These are phyloP conservation scores for Hypsibius dujardini DNA, from an alignment of 1,140 invertebrate genomes.

Conservation along the genomic window DNA sequence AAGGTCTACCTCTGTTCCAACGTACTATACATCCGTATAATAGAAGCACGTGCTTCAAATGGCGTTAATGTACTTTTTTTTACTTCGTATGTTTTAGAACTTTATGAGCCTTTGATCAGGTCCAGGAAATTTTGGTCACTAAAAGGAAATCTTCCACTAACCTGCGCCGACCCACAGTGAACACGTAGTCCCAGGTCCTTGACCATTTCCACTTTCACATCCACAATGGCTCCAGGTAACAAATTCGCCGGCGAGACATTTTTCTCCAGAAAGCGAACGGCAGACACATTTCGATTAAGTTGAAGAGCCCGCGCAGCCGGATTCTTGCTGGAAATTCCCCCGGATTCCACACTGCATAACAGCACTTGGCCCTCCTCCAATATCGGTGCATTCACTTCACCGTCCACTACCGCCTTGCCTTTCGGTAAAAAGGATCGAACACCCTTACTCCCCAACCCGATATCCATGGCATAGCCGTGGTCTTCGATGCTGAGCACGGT, in stretches of 20 bases:
- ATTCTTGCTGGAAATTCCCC: constrained; percentile 11
- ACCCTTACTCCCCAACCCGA: constrained; percentile 44
- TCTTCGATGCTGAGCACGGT: constrained; percentile 53
- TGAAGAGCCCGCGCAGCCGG: neutral
- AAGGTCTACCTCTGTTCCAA: too few species aligned
- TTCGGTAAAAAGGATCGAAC: constrained; percentile 46
- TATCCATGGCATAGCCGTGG: constrained; percentile 58
- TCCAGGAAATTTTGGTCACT: too few species aligned
- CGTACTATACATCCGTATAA: too few species aligned
- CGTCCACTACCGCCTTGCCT: constrained; percentile 20
- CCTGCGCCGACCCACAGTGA: constrained; percentile 19
- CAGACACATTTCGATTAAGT: neutral
- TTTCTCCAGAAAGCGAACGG: constrained; percentile 18
- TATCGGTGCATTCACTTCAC: constrained; percentile 17
- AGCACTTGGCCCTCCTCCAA: constrained; percentile 16
- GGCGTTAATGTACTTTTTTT: too few species aligned
- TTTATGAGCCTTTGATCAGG: too few species aligned
- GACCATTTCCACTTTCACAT: constrained; percentile 29
- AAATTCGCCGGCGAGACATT: constrained; percentile 18
- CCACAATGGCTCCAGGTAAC: constrained; percentile 21
- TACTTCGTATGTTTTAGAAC: too few species aligned
- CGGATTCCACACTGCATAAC: constrained; percentile 19
- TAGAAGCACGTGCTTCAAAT: too few species aligned
- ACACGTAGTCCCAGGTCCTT: constrained; percentile 28
- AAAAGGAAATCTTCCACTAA: neutral